phyloP scores from a whole-genome alignment of 2,888 invertebrate genomes.

The Neocrepidodera transversa region DNA sequence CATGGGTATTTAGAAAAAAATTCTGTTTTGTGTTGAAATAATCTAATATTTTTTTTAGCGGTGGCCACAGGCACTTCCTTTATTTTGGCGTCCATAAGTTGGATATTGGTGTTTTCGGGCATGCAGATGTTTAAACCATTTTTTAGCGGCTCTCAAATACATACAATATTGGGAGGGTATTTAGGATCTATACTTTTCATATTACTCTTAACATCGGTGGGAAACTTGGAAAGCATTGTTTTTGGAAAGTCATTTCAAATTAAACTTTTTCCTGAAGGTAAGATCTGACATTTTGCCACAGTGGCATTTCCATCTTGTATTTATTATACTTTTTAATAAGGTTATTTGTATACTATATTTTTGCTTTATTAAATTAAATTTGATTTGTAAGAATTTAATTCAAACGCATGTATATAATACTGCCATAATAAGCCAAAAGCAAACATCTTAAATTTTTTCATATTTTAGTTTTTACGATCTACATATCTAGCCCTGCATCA shows the following conservation, averaged over 20 bases:
- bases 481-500: no score
- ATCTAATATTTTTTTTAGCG: conserved; percentile 62
- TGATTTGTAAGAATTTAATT: no score
- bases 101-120: conserved; percentile 85
- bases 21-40: conserved; percentile 1
- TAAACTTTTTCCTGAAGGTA: conserved; percentile 80
- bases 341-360: neutral
- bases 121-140: conserved; percentile 91
- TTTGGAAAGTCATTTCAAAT: conserved; percentile 91
- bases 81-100: conserved; percentile 78
- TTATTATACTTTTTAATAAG: neutral
- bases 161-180: conserved; percentile 89
- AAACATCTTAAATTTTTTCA: no score
- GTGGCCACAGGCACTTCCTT: conserved; percentile 79
- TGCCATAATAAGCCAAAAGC: no score
- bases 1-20: no score
- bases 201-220: conserved; percentile 84
- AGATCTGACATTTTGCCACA: conserved; percentile 17
- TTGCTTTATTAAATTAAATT: no score
- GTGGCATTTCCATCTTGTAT: neutral
- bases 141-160: conserved; percentile 79
- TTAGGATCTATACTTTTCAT: conserved; percentile 87
- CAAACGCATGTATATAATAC: neutral
- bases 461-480: no score
- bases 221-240: conserved; percentile 83